phyloP scores from a whole-genome alignment of 2,113 vertebrate genomes.

The Hymenochirus boettgeri region DNA sequence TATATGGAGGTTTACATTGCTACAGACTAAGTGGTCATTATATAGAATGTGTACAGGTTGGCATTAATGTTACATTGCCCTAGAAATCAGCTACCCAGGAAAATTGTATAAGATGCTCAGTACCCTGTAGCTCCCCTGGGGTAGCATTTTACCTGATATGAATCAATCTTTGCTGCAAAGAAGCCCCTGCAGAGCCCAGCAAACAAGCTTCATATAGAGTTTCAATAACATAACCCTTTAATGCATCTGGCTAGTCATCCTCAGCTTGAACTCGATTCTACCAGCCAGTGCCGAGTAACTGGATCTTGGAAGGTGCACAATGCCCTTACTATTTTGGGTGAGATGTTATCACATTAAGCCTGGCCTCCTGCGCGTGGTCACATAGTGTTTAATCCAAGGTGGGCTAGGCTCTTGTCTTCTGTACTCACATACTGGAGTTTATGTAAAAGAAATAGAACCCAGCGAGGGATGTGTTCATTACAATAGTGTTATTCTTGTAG shows the following conservation, averaged over 20 bases:
- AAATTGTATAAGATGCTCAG: no score
- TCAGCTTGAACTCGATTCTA: constrained; percentile 49
- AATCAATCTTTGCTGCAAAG: constrained; percentile 31
- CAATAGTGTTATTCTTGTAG: not conserved
- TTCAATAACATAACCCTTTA: constrained; percentile 49
- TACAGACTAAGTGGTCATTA: no score
- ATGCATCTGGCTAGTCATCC: constrained; percentile 29
- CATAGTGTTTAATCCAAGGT: constrained; percentile 60
- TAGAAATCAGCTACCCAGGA: no score
- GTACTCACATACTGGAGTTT: not conserved
- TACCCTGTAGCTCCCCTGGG: constrained; percentile 1
- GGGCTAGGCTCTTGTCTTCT: constrained; percentile 47
- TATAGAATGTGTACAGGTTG: no score
- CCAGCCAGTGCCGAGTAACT: constrained; percentile 61
- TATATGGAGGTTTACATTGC: no score
- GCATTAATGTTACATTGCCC: no score
- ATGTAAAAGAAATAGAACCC: constrained; percentile 38
- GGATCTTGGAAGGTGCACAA: constrained; percentile 60
- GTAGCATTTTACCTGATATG: constrained; percentile 24
- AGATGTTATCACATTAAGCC: constrained; percentile 55
- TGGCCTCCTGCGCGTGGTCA: constrained; percentile 43
- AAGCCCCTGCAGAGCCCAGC: constrained; percentile 46
- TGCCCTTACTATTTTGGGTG: constrained; percentile 49
- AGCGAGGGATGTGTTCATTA: not conserved
- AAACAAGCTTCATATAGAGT: constrained; percentile 42